A percentile compares a stretch with the other conserved stretches of the same genome.
Conservation (phyloP, 2,888 invertebrate species). For the Amphiduros pacificus region DNA sequence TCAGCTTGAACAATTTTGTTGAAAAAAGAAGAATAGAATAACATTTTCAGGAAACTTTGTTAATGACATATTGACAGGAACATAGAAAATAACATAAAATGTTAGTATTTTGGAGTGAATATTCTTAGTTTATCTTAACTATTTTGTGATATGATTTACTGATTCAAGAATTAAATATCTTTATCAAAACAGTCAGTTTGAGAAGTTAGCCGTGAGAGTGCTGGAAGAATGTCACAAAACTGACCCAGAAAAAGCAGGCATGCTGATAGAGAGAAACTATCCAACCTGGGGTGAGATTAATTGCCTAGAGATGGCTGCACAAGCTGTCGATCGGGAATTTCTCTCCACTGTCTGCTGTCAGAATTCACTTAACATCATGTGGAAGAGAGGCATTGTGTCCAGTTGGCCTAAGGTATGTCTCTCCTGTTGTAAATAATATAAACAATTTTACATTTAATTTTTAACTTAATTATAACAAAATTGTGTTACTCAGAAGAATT, state of each 20-base stretch:
- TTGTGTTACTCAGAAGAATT: background rate
- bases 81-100: too few relatives aligned
- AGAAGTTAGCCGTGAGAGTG: conserved; percentile 53
- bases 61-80: too few relatives aligned
- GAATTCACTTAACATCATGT: conserved; percentile 49
- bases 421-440: too few relatives aligned
- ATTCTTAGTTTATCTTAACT: too few relatives aligned
- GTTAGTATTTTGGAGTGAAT: too few relatives aligned
- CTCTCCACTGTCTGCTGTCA: conserved; percentile 53
- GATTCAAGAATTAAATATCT: too few relatives aligned
- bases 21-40: too few relatives aligned
- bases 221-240: conserved; percentile 54
- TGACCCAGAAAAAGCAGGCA: conserved; percentile 56
- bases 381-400: conserved; percentile 46
- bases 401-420: conserved; percentile 21
- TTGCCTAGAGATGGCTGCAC: conserved; percentile 55
- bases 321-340: conserved; percentile 46
- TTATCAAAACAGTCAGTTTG: conserved; percentile 57
- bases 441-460: too few relatives aligned
- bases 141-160: too few relatives aligned
- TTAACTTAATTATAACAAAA: background rate
- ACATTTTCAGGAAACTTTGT: too few relatives aligned
- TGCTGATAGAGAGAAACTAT: conserved; percentile 54
- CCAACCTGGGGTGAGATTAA: conserved; percentile 55
- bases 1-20: too few relatives aligned